These are phyloP conservation scores for Enteromius anoplus DNA, from an alignment of 2,797 vertebrate species.

Conservation along the genomic window DNA sequence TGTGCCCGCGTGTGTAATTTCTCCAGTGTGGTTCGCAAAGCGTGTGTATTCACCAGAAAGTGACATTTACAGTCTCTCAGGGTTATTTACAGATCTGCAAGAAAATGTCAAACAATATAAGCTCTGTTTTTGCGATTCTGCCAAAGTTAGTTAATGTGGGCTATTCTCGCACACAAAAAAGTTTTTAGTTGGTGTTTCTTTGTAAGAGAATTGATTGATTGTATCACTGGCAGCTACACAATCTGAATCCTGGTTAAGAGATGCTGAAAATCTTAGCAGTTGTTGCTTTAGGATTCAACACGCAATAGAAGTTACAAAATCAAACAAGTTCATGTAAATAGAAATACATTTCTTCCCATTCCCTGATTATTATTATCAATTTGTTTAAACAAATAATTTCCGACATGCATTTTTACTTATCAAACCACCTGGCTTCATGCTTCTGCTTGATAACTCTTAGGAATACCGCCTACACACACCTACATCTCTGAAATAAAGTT, in stretches of 20 bases:
- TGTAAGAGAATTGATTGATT: not conserved
- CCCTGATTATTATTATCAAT: not conserved
- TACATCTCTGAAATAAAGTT: slow-evolving; percentile 8
- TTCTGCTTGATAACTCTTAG: slow-evolving; percentile 7
- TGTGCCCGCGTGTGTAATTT: slow-evolving; percentile 27
- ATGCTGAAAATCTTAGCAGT: not conserved
- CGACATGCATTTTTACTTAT: not conserved
- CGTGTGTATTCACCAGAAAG: slow-evolving; percentile 12
- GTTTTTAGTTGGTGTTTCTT: not conserved
- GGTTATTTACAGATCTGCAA: slow-evolving; percentile 29
- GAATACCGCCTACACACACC: slow-evolving; percentile 20
- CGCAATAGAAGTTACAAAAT: not conserved
- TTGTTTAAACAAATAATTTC: not conserved
- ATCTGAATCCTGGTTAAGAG: not conserved
- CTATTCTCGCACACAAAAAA: not conserved
- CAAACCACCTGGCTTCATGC: not conserved
- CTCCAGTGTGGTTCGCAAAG: not conserved
- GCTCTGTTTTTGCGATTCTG: slow-evolving; percentile 17
- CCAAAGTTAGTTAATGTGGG: not conserved
- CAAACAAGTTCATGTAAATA: not conserved
- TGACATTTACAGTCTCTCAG: slow-evolving; percentile 30
- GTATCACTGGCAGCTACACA: not conserved
- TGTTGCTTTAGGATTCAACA: not conserved
- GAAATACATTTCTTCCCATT: not conserved
- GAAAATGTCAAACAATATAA: slow-evolving; percentile 26